Evolutionary conservation across 2,888 invertebrate species (phyloP).

Genomic region (Melanotus villosus): DNA sequence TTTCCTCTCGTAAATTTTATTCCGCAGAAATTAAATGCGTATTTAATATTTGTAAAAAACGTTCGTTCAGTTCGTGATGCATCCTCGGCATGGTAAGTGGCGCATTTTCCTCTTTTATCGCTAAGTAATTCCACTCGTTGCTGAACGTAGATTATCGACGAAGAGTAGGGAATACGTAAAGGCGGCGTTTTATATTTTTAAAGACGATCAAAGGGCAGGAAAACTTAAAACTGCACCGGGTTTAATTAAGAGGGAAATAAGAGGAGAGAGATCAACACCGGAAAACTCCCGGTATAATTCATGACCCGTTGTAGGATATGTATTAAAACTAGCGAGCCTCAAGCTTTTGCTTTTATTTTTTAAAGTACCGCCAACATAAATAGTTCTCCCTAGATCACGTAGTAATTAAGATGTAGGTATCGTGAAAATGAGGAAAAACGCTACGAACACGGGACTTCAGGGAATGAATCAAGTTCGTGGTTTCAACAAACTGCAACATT

Average conservation of each 20-base stretch:
- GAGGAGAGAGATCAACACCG: conserved; percentile 24
- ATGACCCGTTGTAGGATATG: background rate
- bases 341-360: conserved; percentile 1
- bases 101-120: background rate
- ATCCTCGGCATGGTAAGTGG: too few relatives aligned
- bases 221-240: conserved; percentile 22
- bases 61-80: too few relatives aligned
- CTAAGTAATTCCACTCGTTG: background rate
- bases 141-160: background rate
- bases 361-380: conserved; percentile 2
- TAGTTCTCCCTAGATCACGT: conserved; percentile 20
- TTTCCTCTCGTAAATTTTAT: background rate
- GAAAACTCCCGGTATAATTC: conserved; percentile 11
- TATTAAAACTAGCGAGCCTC: background rate
- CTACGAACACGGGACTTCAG: background rate
- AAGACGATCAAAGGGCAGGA: conserved; percentile 28
- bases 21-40: background rate
- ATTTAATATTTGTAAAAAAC: background rate
- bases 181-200: background rate
- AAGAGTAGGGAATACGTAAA: background rate
- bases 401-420: conserved; percentile 20
- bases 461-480: background rate
- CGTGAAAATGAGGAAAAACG: conserved; percentile 15
- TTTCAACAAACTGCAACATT: background rate
- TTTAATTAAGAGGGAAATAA: conserved; percentile 31